Percentiles rank a stretch among this genome's conserved stretches.
phyloP scores from a whole-genome alignment of 2,888 invertebrate genomes.

The Flexamia atlantica region DNA sequence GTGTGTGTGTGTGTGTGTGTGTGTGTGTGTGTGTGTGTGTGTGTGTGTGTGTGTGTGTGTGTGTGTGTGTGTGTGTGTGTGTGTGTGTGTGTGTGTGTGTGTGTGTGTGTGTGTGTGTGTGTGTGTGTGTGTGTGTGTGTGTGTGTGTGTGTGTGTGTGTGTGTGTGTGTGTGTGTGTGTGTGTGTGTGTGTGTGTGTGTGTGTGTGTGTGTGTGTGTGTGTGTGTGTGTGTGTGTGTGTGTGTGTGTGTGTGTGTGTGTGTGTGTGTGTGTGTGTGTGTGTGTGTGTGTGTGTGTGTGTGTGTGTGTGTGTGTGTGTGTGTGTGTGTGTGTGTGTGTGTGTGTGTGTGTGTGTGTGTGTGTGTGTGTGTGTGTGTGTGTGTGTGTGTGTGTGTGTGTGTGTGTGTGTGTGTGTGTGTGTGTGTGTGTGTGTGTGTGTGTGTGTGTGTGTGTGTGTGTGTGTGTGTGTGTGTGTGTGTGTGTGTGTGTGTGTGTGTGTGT shows the following conservation, averaged over 20 bases:
- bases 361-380: slow-evolving; percentile 52
- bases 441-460: slow-evolving; percentile 51
- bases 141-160: slow-evolving; percentile 54
- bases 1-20: slow-evolving; percentile 54
- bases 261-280: slow-evolving; percentile 49
- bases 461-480: slow-evolving; percentile 51
- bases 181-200: slow-evolving; percentile 53
- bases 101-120: slow-evolving; percentile 54
- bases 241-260: slow-evolving; percentile 51
- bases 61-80: slow-evolving; percentile 54
- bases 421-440: slow-evolving; percentile 52
- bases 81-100: slow-evolving; percentile 53
- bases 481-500: slow-evolving; percentile 52
- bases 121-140: slow-evolving; percentile 54
- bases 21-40: slow-evolving; percentile 54
- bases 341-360: slow-evolving; percentile 47
- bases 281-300: slow-evolving; percentile 52
- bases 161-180: slow-evolving; percentile 55
- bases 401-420: slow-evolving; percentile 52
- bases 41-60: slow-evolving; percentile 57
- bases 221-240: slow-evolving; percentile 51
- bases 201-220: slow-evolving; percentile 52
- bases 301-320: slow-evolving; percentile 52
- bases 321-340: slow-evolving; percentile 41
- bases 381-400: slow-evolving; percentile 52